Base-by-base conservation (phyloP, 2,888 invertebrate genomes). In the Gortyna flavago region DNA sequence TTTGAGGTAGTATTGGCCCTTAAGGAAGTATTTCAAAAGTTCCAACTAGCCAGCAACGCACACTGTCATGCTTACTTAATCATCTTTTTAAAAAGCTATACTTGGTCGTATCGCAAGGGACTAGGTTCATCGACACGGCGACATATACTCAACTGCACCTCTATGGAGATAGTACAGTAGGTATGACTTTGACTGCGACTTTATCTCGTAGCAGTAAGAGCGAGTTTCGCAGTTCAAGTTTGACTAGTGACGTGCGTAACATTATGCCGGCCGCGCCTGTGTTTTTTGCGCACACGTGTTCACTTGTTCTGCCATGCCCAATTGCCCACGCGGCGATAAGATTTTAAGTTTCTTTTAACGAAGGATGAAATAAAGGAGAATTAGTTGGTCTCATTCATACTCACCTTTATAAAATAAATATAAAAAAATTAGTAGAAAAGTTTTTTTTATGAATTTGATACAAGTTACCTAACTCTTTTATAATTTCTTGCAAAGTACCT, bases 261-360 rank as follows among this genome's bases (percentile, higher is more conserved):
- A 82, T 73, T 77, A 78, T 67, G 69, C 41, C 65, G 38, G 71
- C 75, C 77, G 77, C 65, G 83, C 68, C 80, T 68, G 72, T 57
- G 75, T 65, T 67, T 80, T 88, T 86, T 77, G 72, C 79, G 79
- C 73, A 85, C 89, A 89, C 89, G 89, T 89, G 89, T 85, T 79
- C 72, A 76, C 81, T 85, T 79, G 80, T 84, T 83, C 83, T 67
- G 85, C 75, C 83, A 79, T 79, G 87, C 77, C 81, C 72, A 78
- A 80, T 80, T 87, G 74, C 81, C 80, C 72, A 87, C 83, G 80
- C 77, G 51, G 72, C 77, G 84, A 81, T 82, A 88, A 84, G 54
- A 72, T 76, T 83, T 71, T 69, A 74, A 62, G 41, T 80, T 72
- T 66, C 16, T 77, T n/a, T 62, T 66, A 67, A 71, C 41, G 61